Conservation (phyloP, 2,797 vertebrate genomes). For the Danio choprae region DNA sequence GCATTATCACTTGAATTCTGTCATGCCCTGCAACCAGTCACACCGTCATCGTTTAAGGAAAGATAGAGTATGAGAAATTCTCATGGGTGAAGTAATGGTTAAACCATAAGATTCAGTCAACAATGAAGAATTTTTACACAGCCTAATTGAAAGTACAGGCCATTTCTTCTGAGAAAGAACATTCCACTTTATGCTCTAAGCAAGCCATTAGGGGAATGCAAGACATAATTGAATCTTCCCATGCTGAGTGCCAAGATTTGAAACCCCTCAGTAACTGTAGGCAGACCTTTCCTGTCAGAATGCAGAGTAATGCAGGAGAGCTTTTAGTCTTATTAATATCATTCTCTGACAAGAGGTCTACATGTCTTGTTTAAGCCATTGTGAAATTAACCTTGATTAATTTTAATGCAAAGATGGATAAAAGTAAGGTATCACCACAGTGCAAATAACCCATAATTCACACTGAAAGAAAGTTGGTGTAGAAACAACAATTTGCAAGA, state of each 20-base stretch:
- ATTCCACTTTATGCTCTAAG: slow-evolving; percentile 3
- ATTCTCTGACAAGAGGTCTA: neutral
- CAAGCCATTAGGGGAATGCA: slow-evolving; percentile 3
- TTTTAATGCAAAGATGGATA: neutral
- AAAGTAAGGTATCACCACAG: neutral
- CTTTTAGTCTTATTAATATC: slow-evolving; percentile 22
- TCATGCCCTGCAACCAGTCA: neutral
- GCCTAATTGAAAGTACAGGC: neutral
- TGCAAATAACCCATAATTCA: neutral
- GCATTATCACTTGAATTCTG: neutral
- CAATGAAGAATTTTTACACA: neutral
- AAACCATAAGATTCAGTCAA: slow-evolving; percentile 1
- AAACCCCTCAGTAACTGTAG: slow-evolving; percentile 10
- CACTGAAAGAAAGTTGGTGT: too few relatives aligned
- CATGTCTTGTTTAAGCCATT: neutral
- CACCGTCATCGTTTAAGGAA: neutral
- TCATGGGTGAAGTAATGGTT: neutral
- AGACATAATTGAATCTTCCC: slow-evolving; percentile 24
- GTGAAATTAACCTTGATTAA: neutral
- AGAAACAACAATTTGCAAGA: too few relatives aligned
- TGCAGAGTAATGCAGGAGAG: neutral
- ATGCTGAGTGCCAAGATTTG: slow-evolving; percentile 13
- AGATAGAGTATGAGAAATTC: neutral
- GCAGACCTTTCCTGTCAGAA: slow-evolving; percentile 23
- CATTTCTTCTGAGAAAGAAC: neutral